These are phyloP conservation scores for Novumbra hubbsi DNA, from an alignment of 2,797 vertebrate genomes.

Conservation along the genomic window DNA sequence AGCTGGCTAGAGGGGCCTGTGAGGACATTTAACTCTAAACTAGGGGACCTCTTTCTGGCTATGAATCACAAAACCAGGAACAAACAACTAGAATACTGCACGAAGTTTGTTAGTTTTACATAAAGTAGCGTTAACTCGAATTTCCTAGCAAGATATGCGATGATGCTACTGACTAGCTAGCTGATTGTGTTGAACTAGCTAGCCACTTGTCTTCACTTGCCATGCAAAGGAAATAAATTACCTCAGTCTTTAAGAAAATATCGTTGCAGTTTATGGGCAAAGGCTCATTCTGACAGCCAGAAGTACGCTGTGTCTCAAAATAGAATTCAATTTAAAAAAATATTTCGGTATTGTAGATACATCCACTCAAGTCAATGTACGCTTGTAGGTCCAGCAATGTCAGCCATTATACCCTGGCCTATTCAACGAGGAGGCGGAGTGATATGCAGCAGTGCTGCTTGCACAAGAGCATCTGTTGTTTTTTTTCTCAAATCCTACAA, in stretches of 20 bases:
- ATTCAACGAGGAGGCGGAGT: not conserved
- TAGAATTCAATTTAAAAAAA: not conserved
- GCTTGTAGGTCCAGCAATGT: not conserved
- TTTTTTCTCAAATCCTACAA: not conserved
- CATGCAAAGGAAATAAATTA: not conserved
- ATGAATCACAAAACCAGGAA: too few species aligned
- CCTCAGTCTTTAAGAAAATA: slow-evolving; percentile 9
- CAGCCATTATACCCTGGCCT: not conserved
- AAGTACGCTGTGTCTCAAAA: not conserved
- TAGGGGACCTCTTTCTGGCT: slow-evolving; percentile 2
- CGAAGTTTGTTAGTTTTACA: not conserved
- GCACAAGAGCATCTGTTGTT: not conserved
- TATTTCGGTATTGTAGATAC: not conserved
- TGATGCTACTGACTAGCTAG: not conserved
- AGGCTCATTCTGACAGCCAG: not conserved
- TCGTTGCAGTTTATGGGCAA: not conserved
- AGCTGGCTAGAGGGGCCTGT: not conserved
- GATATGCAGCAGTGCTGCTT: not conserved
- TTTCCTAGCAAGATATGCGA: not conserved
- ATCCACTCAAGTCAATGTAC: not conserved
- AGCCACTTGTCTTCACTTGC: not conserved
- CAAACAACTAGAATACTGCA: too few species aligned
- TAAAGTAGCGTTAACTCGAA: not conserved
- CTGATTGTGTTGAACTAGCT: not conserved
- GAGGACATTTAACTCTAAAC: not conserved